Percentiles rank a stretch among this genome's conserved stretches.
Conservation (phyloP, 1,140 invertebrate species). For the Carposina sasakii region DNA sequence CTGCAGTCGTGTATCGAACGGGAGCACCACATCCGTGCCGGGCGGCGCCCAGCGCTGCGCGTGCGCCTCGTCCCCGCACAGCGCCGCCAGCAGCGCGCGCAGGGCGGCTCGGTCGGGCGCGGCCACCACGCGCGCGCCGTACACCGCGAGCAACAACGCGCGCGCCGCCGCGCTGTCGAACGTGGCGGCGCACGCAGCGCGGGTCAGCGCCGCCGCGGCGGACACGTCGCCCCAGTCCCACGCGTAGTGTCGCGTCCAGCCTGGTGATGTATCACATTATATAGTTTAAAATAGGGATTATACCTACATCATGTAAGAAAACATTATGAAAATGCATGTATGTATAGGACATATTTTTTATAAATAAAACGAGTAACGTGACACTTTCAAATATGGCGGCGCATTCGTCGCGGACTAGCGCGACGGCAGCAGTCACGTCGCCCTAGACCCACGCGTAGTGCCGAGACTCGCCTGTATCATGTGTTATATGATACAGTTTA, state of each 20-base stretch:
- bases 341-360: too few relatives aligned
- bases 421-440: too few relatives aligned
- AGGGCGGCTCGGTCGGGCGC: slow-evolving; percentile 18
- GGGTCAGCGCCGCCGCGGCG: slow-evolving; percentile 24
- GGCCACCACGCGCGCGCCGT: slow-evolving; percentile 29
- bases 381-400: too few relatives aligned
- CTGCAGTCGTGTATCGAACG: slow-evolving; percentile 23
- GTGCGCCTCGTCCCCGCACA: slow-evolving; percentile 18
- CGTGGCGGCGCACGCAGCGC: slow-evolving; percentile 1
- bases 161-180: slow-evolving; percentile 6
- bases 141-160: slow-evolving; percentile 20
- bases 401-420: too few relatives aligned
- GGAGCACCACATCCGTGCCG: slow-evolving; percentile 13
- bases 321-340: too few relatives aligned
- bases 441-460: too few relatives aligned
- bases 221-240: slow-evolving; percentile 52
- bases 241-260: slow-evolving; percentile 50
- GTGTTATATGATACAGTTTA: too few relatives aligned
- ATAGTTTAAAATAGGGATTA: neutral
- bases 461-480: too few relatives aligned
- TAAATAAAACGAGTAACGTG: too few relatives aligned
- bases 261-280: slow-evolving; percentile 17
- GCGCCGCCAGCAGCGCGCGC: slow-evolving; percentile 19
- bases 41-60: slow-evolving; percentile 19
- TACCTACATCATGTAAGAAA: neutral